Base-by-base conservation (phyloP, 2,797 vertebrate species). In the Platalea minor region DNA sequence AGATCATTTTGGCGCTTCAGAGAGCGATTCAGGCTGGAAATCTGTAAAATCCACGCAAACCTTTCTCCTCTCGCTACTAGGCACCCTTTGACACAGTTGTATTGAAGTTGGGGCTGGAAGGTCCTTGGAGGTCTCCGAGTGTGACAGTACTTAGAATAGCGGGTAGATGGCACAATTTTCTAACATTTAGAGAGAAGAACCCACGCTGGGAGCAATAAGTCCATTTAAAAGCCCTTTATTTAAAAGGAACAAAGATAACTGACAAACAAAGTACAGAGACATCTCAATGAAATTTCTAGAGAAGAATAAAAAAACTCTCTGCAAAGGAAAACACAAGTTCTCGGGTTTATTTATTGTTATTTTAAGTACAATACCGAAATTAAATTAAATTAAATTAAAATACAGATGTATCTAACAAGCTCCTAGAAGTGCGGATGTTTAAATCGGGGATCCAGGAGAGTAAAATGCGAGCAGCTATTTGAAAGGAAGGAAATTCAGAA, bases 131-230 rank as follows among this genome's bases (percentile, higher is more conserved):
- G 98, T 98, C 98, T 98, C 89, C 70, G 97, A 97, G 98, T 98
- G 98, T 99, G 99, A 99, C 99, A 99, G 99, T 99, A 99, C 99
- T 99, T 97, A 98, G 98, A 98, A 98, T 98, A 98, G 98, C 99
- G 98, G 99, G 99, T 99, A 99, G 99, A 99, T 99, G 99, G 99
- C 99, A 99, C 99, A 99, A 99, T 99, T 99, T 99, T 99, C 99
- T 99, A 98, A 99, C 99, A 99, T 99, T 99, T 99, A 98, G 98
- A 98, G 98, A 97, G 98, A 98, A 98, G 97, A 98, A 97, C 94
- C 98, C 98, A 98, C 98, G 98, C 98, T 97, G 97, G 97, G 98
- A 98, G 98, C 98, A 98, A 98, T 97, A 97, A 98, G 98, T 98
- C 97, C 98, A 98, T 98, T 98, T 98, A 98, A 98, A 98, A 98